phyloP scores from a whole-genome alignment of 2,888 invertebrate species.

The Oscheius sp. region DNA sequence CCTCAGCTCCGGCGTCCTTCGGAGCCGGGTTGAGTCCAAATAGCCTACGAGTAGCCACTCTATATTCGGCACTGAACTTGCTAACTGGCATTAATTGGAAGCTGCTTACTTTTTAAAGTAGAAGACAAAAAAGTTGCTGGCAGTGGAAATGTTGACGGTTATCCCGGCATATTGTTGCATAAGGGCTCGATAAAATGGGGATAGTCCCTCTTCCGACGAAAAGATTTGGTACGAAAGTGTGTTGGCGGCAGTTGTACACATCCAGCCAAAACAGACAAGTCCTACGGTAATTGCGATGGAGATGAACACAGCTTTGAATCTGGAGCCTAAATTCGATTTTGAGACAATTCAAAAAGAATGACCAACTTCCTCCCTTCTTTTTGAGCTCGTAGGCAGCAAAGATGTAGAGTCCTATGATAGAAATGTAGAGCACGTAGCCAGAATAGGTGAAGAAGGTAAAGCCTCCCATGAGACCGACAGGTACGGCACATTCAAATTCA shows the following conservation, averaged over 20 bases:
- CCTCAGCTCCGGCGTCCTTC: not conserved
- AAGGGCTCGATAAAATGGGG: slow-evolving; percentile 23
- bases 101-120: slow-evolving; percentile 46
- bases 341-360: too few species aligned
- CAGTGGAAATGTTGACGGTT: slow-evolving; percentile 48
- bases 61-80: slow-evolving; percentile 18
- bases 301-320: slow-evolving; percentile 50
- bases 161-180: slow-evolving; percentile 55
- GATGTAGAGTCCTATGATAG: slow-evolving; percentile 42
- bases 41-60: slow-evolving; percentile 6
- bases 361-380: slow-evolving; percentile 42
- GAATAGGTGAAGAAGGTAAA: slow-evolving; percentile 50
- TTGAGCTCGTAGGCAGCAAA: slow-evolving; percentile 42
- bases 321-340: slow-evolving; percentile 25
- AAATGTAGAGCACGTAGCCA: slow-evolving; percentile 40
- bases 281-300: slow-evolving; percentile 50
- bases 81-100: not conserved
- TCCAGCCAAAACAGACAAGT: slow-evolving; percentile 50
- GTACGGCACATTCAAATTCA: slow-evolving; percentile 46
- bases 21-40: slow-evolving; percentile 5
- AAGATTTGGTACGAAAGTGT: slow-evolving; percentile 41
- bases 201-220: slow-evolving; percentile 28
- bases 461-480: slow-evolving; percentile 44
- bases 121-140: slow-evolving; percentile 50
- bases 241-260: slow-evolving; percentile 43